Base-by-base conservation (phyloP, 2,797 vertebrate species). In the Myripristis murdjan region DNA sequence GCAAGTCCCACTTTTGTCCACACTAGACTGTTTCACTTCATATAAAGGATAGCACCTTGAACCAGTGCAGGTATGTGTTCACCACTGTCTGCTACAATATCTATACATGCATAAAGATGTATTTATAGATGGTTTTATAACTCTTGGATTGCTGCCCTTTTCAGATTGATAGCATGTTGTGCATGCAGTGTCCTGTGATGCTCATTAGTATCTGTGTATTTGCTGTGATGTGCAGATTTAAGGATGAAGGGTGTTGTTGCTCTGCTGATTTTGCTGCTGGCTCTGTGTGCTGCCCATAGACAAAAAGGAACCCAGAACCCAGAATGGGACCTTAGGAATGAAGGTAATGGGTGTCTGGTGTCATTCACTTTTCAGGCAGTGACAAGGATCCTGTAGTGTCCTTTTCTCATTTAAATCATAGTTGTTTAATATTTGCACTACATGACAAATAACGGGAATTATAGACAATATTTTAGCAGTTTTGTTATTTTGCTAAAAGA, bases 341-440 rank as follows among this genome's bases (percentile, higher is more conserved):
- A 94, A 64, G 96, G 95, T 96, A 86, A 88, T 33, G 46, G 12
- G 12, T 23, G 23, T 44, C 39, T 47, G 10, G 9, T 28, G n/a
- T 22, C 47, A 2, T 46, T 6, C 3, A 47, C 14, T 23, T 46
- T 23, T 46, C 16, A 49, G 12, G 23, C 48, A 18, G 6, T 52
- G 14, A 4, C 16, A 20, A 26, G 12, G 16, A 31, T 5, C 35
- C 9, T 37, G 11, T 11, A 0, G 35, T 10, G 11, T 37, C 10
- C 0, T 37, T 37, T 10, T 6, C 31, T 8, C 31, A 33, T 33
- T 33, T 6, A 33, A 33, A 33, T 8, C 31, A 33, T 24, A 24
- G 24, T 24, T 24, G 23, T 24, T 23, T 24, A 24, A 24, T 24
- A 24, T 24, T 33, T 33, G 6, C 6, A 33, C 6, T 6, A 33